Evolutionary conservation across 2,888 invertebrate species (phyloP), one percentile per base, ranked within the genome.

Genomic region (Cacoxenus indagator): DNA sequence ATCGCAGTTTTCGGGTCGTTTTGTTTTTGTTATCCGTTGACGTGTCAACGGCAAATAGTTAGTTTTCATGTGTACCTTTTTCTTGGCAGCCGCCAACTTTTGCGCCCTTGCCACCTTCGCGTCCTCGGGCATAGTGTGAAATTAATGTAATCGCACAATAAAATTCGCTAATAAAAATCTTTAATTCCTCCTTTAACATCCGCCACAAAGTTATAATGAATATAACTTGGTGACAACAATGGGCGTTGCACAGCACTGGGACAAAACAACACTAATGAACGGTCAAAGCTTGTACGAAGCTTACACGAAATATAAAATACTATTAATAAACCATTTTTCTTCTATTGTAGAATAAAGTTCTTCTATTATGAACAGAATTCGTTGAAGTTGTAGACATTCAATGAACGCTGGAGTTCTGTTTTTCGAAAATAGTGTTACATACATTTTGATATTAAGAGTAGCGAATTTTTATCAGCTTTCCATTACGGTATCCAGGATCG

Each of bases 1-100:
- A 75, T 55, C 59, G 57, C 65, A 29, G 14, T 59, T 61, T 37
- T 27, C 26, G 14, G 37, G 9, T 57, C 59, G 43, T 26, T 19
- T 57, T 46, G 26, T 37, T n/a, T 27, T 4, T 11, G 29, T 3
- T 27, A 14, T 27, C 46, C 46, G 46, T 48, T 14, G 31, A 43
- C 54, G 48, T 67, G 48, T 67, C 46, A 62, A 11, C 17, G 5
- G 22, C 51, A 67, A 55, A 72, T 51, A 46, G 64, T 67, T 8
- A 54, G 61, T 37, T 37, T 37, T 65, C 26, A 51, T 71, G 83
- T 83, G 67, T 83, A 88, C 88, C 87, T 87, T 88, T 75, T 85
- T 87, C 24, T 85, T 79, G 5, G 88, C 88, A 6, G 88, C 87
- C 19, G 88, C 88, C 71, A 88, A 70, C 67, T 88, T 88, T 67